Evolutionary conservation across 2,888 invertebrate species (phyloP).

Genomic region (Fissipunctia ypsillon): DNA sequence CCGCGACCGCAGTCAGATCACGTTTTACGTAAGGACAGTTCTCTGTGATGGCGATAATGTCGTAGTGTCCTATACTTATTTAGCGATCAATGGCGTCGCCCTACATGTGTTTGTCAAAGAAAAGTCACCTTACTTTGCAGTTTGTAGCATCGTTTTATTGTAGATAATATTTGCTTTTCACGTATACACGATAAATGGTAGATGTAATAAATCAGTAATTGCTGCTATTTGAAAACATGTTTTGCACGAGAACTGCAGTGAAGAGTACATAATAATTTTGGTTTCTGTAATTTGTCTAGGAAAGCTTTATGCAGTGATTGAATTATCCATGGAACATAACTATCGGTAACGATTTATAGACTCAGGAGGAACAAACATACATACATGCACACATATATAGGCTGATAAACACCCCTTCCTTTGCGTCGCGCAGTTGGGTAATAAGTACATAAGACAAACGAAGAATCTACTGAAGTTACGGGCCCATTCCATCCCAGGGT

Average conservation of each 20-base stretch:
- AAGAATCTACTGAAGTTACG: not conserved
- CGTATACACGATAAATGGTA: slow-evolving; percentile 42
- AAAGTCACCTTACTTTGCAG: slow-evolving; percentile 11
- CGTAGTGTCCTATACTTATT: slow-evolving; percentile 29
- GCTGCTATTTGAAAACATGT: slow-evolving; percentile 30
- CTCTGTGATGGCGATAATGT: slow-evolving; percentile 7
- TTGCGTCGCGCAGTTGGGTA: too few relatives aligned
- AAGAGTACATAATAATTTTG: not conserved
- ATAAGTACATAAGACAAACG: too few relatives aligned
- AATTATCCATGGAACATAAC: not conserved
- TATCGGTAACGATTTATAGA: not conserved
- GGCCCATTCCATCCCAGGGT: not conserved
- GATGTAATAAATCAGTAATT: slow-evolving; percentile 32
- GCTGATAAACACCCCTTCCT: too few relatives aligned
- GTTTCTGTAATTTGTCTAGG: not conserved
- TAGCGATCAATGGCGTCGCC: slow-evolving; percentile 22
- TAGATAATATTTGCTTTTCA: slow-evolving; percentile 55
- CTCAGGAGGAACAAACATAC: not conserved
- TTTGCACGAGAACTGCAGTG: slow-evolving; percentile 17
- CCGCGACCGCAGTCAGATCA: slow-evolving; percentile 47
- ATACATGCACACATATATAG: too few relatives aligned
- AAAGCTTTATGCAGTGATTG: not conserved
- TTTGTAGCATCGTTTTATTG: slow-evolving; percentile 31
- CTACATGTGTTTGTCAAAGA: slow-evolving; percentile 26
- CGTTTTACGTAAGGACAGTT: slow-evolving; percentile 49